Evolutionary conservation across 1,140 invertebrate genomes (phyloP).

Genomic region (Euwallacea similis): DNA sequence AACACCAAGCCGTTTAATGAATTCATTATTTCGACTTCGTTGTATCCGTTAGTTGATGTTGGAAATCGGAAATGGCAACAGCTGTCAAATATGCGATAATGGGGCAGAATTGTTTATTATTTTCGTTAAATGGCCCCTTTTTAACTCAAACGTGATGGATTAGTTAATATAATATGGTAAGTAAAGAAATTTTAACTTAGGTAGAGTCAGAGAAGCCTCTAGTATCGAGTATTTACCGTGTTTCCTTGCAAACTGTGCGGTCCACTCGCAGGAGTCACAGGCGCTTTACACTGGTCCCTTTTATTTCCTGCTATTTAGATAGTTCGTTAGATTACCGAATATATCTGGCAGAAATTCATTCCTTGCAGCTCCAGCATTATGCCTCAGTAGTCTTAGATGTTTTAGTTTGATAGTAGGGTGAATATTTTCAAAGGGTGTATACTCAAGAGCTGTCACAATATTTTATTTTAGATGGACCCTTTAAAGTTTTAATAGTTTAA

Average conservation of each 20-base stretch:
- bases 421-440: too few relatives aligned
- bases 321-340: slow-evolving; percentile 19
- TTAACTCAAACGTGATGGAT: slow-evolving; percentile 53
- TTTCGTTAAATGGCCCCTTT: slow-evolving; percentile 49
- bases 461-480: too few relatives aligned
- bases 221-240: not conserved
- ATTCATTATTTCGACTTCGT: too few relatives aligned
- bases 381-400: too few relatives aligned
- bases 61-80: slow-evolving; percentile 43
- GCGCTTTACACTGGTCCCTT: slow-evolving; percentile 14
- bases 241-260: slow-evolving; percentile 7
- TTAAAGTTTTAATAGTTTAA: too few relatives aligned
- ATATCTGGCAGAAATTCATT: not conserved
- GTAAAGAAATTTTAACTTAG: slow-evolving; percentile 13
- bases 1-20: too few relatives aligned
- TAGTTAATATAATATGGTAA: slow-evolving; percentile 54
- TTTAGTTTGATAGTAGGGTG: too few relatives aligned
- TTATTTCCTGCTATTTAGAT: slow-evolving; percentile 32
- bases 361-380: too few relatives aligned
- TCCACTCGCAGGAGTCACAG: not conserved
- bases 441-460: too few relatives aligned
- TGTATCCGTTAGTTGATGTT: not conserved
- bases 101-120: slow-evolving; percentile 49
- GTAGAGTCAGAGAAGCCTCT: too few relatives aligned
- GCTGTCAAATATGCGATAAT: slow-evolving; percentile 54